Base-by-base conservation (phyloP, 2,888 invertebrate species). In the Chironomus tentans region DNA sequence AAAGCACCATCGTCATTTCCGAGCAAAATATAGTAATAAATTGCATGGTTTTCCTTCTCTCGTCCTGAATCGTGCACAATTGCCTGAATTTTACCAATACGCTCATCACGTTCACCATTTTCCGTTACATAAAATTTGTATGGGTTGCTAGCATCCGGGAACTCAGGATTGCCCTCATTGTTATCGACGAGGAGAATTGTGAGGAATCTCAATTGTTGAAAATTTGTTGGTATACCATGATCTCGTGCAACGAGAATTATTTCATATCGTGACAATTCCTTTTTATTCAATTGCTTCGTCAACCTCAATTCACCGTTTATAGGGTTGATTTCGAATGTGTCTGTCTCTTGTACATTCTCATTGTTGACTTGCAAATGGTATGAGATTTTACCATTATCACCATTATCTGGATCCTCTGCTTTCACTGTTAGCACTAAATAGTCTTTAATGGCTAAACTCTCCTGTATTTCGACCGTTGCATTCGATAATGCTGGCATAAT, bases 301-400 rank as follows among this genome's bases (percentile, higher is more conserved):
- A 93, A 91, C 78, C 91, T 87, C 15, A 97, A 84, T 79, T 95
- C 94, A 0, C 97, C 96, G 0, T 91, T 90, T 76, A 89, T 88
- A 65, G 87, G 85, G 82, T 95, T 89, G 50, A 97, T 91, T 38
- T 86, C 87, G 82, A 97, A 97, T 82, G 95, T 93, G 10, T 88
- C 87, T 0, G 95, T 95, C 82, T 92, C 91, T 78, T 91, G 91
- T 0, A 91, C 88, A 79, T 93, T 91, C 79, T 88, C 87, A 80
- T 92, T 91, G 78, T 82, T 82, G 61, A 92, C 89, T 84, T 93
- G 93, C 77, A 94, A 85, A 82, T 91, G 92, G 84, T 96, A 97
- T 1, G 92, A 91, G 0, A 96, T 87, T 74, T 90, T 86, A 0
- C 95, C 95, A 82, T 94, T 95, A 78, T 92, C 91, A 1, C 94